These are phyloP conservation scores for Anodontia alba DNA, from an alignment of 2,888 invertebrate species.

Conservation along the genomic window DNA sequence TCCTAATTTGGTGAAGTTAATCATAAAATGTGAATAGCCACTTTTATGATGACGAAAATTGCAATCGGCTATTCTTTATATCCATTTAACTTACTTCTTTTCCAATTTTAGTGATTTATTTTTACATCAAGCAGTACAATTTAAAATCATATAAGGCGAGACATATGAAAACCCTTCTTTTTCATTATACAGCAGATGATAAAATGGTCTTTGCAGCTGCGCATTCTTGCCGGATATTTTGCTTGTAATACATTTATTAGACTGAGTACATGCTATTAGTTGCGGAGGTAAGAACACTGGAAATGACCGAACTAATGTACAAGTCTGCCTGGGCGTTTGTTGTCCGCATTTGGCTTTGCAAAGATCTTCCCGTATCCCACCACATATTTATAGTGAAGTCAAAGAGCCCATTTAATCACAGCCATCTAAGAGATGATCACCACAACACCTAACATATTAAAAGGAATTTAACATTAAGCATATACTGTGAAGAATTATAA, in stretches of 20 bases:
- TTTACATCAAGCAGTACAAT: background rate
- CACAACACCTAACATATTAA: slow-evolving; percentile 16
- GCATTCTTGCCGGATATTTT: no score
- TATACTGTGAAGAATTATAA: slow-evolving; percentile 7
- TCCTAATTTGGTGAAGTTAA: background rate
- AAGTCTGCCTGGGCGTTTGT: no score
- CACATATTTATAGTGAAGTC: background rate
- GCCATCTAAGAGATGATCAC: slow-evolving; percentile 4
- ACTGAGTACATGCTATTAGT: no score
- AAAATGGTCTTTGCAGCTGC: no score
- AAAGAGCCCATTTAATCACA: background rate
- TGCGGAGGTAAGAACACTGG: no score
- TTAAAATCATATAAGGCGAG: background rate
- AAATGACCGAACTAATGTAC: no score
- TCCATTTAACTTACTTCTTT: background rate
- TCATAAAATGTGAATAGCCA: background rate
- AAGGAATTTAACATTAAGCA: slow-evolving; percentile 11
- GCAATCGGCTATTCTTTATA: background rate
- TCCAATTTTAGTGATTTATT: background rate
- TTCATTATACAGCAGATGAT: no score
- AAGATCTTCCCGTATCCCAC: no score
- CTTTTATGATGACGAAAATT: background rate
- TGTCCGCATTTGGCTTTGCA: no score
- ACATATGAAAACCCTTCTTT: no score
- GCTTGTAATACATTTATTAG: no score